Conservation (phyloP, 2,113 vertebrate species). For the Hippotragus niger region DNA sequence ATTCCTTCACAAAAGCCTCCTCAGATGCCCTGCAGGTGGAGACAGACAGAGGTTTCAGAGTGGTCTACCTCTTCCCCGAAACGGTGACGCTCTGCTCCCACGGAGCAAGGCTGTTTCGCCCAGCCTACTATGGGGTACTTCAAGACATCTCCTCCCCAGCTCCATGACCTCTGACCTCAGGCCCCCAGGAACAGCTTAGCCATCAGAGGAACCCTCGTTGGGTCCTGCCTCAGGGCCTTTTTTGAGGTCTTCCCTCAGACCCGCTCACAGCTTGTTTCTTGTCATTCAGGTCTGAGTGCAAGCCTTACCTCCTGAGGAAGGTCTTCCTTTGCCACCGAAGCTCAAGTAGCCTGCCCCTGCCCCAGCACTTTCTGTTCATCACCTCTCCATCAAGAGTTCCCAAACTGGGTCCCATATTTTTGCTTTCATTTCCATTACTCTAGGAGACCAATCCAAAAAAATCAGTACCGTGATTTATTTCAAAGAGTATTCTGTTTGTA, state of each 20-base stretch:
- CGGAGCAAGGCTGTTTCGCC: neutral
- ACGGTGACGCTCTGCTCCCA: neutral
- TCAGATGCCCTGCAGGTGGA: conserved; percentile 89
- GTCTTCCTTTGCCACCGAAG: neutral
- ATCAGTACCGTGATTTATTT: neutral
- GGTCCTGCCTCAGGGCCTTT: neutral
- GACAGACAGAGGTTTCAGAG: neutral
- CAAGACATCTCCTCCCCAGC: neutral
- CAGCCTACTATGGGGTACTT: neutral
- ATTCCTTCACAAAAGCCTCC: conserved; percentile 94
- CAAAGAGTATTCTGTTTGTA: neutral
- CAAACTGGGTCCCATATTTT: neutral
- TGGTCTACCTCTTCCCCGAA: neutral
- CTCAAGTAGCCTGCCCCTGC: neutral
- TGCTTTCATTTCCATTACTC: neutral
- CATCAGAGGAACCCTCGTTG: neutral
- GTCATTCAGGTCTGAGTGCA: neutral
- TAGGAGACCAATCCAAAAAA: neutral
- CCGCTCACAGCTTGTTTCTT: neutral
- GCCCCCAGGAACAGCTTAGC: neutral
- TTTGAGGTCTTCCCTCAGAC: neutral
- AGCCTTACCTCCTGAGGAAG: neutral
- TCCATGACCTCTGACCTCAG: neutral
- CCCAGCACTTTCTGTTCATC: neutral
- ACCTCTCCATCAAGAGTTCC: neutral